A percentile compares a stretch with the other conserved stretches of the same genome.
Evolutionary conservation across 2,113 vertebrate species (phyloP).

Genomic region (Erythrocercus mccallii): DNA sequence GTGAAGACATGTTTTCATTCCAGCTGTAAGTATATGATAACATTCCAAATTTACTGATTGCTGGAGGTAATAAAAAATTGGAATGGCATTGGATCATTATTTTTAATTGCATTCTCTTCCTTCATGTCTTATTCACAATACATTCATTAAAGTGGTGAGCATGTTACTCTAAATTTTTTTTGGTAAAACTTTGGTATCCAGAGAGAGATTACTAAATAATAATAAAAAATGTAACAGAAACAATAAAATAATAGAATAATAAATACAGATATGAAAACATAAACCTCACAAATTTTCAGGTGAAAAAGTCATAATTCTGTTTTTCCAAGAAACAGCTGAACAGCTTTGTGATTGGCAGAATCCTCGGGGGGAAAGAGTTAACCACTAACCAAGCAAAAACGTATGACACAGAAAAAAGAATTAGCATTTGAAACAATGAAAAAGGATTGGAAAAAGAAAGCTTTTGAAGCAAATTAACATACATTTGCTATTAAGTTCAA

Average conservation of each 20-base stretch:
- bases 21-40: neutral
- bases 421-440: neutral
- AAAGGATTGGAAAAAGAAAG: neutral
- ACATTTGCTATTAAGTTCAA: neutral
- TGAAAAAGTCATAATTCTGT: neutral
- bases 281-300: neutral
- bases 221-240: neutral
- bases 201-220: neutral
- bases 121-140: neutral
- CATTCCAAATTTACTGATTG: neutral
- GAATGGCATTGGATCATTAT: neutral
- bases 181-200: neutral
- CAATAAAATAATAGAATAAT: neutral
- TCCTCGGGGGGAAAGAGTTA: neutral
- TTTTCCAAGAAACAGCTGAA: neutral
- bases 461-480: neutral
- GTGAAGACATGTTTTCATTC: neutral
- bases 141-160: neutral
- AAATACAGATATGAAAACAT: neutral
- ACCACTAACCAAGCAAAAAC: neutral
- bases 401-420: neutral
- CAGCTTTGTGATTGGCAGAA: neutral
- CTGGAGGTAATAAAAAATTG: neutral
- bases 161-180: neutral
- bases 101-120: neutral